Evolutionary conservation across 2,888 invertebrate species (phyloP).

Genomic region (Diploptera punctata): DNA sequence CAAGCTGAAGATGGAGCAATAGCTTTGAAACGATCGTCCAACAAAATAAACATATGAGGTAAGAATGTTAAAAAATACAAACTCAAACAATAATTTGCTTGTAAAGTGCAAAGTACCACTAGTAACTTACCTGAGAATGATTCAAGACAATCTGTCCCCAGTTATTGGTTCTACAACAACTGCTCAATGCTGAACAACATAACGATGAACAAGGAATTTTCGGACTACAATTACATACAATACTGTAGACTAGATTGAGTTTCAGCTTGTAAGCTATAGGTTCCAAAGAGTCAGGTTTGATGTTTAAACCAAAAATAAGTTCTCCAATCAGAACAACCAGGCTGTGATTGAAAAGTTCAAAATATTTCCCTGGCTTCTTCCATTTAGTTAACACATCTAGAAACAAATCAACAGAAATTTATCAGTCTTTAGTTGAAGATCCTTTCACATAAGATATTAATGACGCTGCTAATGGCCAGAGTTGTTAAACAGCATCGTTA

Average conservation of each 20-base stretch:
- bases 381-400: background rate
- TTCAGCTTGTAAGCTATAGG: constrained; percentile 71
- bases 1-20: too few species aligned
- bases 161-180: constrained; percentile 29
- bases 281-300: constrained; percentile 73
- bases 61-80: too few species aligned
- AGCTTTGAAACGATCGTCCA: too few species aligned
- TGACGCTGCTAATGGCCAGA: too few species aligned
- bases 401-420: background rate
- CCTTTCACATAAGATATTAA: too few species aligned
- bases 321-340: constrained; percentile 65
- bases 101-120: too few species aligned
- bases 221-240: constrained; percentile 75
- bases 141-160: constrained; percentile 51
- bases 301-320: constrained; percentile 70
- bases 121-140: constrained; percentile 48
- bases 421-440: too few species aligned
- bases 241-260: constrained; percentile 75
- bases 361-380: constrained; percentile 52
- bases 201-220: constrained; percentile 61
- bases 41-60: too few species aligned
- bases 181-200: constrained; percentile 42
- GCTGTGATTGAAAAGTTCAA: constrained; percentile 61
- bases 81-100: too few species aligned
- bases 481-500: too few species aligned